phyloP scores from a whole-genome alignment of 1,140 invertebrate species.

The Chionoecetes opilio region DNA sequence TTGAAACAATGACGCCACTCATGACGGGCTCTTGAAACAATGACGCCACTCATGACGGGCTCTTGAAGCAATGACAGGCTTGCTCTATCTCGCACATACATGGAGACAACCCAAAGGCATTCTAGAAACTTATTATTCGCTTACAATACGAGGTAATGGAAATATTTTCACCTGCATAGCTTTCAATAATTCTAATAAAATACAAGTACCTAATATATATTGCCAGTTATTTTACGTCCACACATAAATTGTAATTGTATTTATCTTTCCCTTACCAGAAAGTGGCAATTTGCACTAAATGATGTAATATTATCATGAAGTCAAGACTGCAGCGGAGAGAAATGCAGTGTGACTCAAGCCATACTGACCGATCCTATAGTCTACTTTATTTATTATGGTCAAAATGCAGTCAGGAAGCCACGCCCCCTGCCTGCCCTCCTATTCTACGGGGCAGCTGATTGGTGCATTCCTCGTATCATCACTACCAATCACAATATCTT shows the following conservation, averaged over 20 bases:
- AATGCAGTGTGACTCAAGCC: not conserved
- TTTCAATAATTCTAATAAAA: slow-evolving; percentile 29
- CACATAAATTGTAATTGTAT: not conserved
- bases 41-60: not conserved
- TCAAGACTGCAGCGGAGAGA: not conserved
- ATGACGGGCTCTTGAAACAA: not conserved
- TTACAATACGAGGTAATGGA: slow-evolving; percentile 21
- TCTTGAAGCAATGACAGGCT: not conserved
- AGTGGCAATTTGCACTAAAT: not conserved
- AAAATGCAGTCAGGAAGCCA: not conserved
- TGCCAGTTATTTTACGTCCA: not conserved
- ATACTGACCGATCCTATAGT: no score
- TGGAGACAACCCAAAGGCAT: slow-evolving; percentile 12
- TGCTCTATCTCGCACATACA: not conserved
- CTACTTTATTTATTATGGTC: no score
- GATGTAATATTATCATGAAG: not conserved
- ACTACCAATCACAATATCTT: no score
- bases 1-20: no score
- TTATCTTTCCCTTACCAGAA: not conserved
- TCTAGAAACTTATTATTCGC: not conserved
- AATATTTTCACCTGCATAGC: slow-evolving; percentile 20
- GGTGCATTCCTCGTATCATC: no score
- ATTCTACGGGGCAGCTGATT: no score
- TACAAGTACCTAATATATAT: slow-evolving; percentile 13
- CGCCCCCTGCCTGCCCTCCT: not conserved